A percentile compares a stretch with the other conserved stretches of the same genome.
Evolutionary conservation across 2,113 vertebrate genomes (phyloP).

Genomic region (Tapirus terrestris): DNA sequence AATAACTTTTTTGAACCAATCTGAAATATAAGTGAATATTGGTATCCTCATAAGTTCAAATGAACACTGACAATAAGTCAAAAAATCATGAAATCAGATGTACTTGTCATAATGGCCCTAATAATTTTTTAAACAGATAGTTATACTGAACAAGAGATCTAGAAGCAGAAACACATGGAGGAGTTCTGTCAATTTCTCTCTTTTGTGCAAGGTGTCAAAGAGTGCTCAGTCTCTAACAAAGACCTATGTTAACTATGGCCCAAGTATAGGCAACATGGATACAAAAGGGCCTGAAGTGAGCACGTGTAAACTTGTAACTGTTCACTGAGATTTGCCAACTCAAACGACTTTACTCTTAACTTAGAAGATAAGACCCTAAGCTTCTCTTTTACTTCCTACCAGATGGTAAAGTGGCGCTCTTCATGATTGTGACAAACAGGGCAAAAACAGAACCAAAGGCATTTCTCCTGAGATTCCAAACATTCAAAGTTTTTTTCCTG

Average conservation of each 20-base stretch:
- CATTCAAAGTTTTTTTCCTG: not conserved
- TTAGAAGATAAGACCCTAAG: constrained; percentile 38
- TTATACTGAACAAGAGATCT: not conserved
- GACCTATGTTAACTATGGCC: not conserved
- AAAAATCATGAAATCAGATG: not conserved
- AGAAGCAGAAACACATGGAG: not conserved
- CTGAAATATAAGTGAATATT: not conserved
- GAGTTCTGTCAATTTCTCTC: not conserved
- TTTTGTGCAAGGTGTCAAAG: constrained; percentile 5
- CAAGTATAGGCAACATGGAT: not conserved
- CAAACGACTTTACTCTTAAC: constrained; percentile 37
- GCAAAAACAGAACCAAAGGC: not conserved
- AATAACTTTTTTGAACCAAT: not conserved
- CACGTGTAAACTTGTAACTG: constrained; percentile 36
- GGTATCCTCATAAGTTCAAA: not conserved
- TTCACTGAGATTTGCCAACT: constrained; percentile 39
- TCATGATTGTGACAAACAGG: constrained; percentile 8
- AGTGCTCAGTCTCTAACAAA: not conserved
- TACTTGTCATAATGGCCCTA: not conserved
- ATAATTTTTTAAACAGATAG: constrained; percentile 17
- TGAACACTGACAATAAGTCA: not conserved
- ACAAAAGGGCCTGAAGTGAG: constrained; percentile 50
- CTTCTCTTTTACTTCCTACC: constrained; percentile 50
- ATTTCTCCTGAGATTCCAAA: constrained; percentile 19
- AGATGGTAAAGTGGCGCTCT: constrained; percentile 43